Conservation (phyloP, 2,888 invertebrate species). For the Drosophila nr. perissopoda region DNA sequence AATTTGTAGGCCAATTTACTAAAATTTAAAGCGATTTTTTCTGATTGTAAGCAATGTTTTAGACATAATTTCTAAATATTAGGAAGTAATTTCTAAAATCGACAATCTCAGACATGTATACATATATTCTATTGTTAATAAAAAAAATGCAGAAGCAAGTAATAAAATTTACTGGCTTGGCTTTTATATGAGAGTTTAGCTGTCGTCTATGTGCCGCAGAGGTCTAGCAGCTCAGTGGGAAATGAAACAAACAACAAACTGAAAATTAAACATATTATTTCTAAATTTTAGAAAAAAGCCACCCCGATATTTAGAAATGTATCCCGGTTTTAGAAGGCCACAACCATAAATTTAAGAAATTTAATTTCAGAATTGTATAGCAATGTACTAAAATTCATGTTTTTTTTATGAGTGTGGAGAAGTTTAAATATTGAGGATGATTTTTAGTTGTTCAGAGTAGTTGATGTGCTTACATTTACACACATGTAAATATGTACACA, state of each 20-base stretch:
- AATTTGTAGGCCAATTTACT: accelerated
- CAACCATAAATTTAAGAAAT: not conserved
- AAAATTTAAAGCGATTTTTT: not conserved
- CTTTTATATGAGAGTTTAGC: not conserved
- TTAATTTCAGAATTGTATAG: not conserved
- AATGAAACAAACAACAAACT: not conserved
- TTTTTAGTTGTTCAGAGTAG: not conserved
- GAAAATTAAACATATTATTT: not conserved
- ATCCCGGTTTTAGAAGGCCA: not conserved
- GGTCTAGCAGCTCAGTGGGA: not conserved
- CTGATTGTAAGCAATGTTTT: not conserved
- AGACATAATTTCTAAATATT: not conserved
- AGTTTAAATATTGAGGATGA: not conserved
- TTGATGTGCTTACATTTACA: not conserved
- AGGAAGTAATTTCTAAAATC: not conserved
- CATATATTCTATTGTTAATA: not conserved
- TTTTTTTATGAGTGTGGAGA: not conserved
- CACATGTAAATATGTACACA: constrained; percentile 1
- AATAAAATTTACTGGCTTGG: not conserved
- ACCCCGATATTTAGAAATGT: not conserved
- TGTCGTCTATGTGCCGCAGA: not conserved
- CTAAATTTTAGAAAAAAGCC: not conserved
- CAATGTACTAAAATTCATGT: not conserved
- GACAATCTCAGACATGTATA: not conserved
- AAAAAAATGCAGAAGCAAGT: not conserved